These are phyloP conservation scores for Pelosia muscerda DNA, from an alignment of 2,888 invertebrate species.

Conservation along the genomic window DNA sequence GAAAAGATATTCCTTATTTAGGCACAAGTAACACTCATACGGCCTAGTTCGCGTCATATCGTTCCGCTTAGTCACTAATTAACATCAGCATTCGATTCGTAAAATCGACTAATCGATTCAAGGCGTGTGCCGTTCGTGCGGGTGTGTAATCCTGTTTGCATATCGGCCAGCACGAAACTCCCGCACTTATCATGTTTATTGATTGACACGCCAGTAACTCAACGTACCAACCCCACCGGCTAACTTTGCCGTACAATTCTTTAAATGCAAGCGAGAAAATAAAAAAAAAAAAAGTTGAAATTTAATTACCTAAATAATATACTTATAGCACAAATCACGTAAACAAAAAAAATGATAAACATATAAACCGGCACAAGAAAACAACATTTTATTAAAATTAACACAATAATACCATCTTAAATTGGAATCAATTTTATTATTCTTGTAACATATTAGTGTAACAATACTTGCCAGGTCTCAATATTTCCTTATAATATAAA, in stretches of 20 bases:
- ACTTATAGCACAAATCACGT: too few species aligned
- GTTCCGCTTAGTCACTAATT: slow-evolving; percentile 49
- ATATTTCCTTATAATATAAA: background rate
- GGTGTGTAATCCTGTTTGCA: slow-evolving; percentile 82
- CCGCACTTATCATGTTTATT: slow-evolving; percentile 86
- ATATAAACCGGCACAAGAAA: background rate
- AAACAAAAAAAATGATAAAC: background rate
- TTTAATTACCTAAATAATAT: too few species aligned
- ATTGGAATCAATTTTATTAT: too few species aligned
- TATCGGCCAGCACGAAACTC: slow-evolving; percentile 82
- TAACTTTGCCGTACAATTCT: slow-evolving; percentile 45
- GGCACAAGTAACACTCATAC: slow-evolving; percentile 13
- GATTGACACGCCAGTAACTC: slow-evolving; percentile 86
- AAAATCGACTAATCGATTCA: slow-evolving; percentile 62
- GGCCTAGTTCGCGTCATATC: slow-evolving; percentile 33
- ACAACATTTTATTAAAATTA: background rate
- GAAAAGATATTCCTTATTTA: background rate
- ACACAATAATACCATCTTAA: background rate
- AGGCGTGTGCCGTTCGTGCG: slow-evolving; percentile 70
- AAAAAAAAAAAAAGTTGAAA: background rate
- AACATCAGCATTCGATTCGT: slow-evolving; percentile 60
- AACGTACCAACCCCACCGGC: slow-evolving; percentile 71
- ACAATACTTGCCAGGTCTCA: background rate
- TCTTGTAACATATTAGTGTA: background rate
- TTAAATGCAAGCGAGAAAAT: slow-evolving; percentile 52